Conservation (phyloP, 2,113 vertebrate species). For the Laticauda colubrina region DNA sequence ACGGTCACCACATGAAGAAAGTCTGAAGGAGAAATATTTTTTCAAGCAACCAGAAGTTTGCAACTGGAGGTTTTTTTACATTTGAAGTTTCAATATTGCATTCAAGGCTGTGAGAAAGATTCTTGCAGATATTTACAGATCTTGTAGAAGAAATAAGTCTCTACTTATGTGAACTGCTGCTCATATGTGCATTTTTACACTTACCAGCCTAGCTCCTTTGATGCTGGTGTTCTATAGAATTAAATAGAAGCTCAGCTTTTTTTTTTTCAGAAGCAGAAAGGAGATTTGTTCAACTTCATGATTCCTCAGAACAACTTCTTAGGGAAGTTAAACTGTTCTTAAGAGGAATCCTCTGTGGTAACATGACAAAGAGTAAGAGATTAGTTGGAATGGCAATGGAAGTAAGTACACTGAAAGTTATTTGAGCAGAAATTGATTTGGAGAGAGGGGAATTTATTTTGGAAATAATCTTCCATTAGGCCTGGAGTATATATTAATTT, state of each 20-base stretch:
- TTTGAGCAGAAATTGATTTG: background rate
- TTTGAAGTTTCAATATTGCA: background rate
- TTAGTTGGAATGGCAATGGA: background rate
- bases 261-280: background rate
- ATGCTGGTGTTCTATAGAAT: background rate
- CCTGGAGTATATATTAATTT: background rate
- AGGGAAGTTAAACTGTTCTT: background rate
- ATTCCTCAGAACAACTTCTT: background rate
- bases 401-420: background rate
- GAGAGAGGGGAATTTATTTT: background rate
- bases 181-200: background rate
- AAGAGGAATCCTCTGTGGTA: background rate
- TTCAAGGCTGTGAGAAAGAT: background rate
- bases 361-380: background rate
- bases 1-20: background rate
- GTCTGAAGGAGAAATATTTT: background rate
- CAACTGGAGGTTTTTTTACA: background rate
- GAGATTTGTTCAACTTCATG: background rate
- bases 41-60: background rate
- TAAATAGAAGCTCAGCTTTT: background rate
- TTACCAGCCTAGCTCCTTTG: background rate
- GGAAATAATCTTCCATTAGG: background rate
- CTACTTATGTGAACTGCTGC: background rate
- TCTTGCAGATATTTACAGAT: background rate
- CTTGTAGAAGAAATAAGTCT: background rate